Evolutionary conservation across 1,140 invertebrate species (phyloP).

Genomic region (Melanaphis sacchari): DNA sequence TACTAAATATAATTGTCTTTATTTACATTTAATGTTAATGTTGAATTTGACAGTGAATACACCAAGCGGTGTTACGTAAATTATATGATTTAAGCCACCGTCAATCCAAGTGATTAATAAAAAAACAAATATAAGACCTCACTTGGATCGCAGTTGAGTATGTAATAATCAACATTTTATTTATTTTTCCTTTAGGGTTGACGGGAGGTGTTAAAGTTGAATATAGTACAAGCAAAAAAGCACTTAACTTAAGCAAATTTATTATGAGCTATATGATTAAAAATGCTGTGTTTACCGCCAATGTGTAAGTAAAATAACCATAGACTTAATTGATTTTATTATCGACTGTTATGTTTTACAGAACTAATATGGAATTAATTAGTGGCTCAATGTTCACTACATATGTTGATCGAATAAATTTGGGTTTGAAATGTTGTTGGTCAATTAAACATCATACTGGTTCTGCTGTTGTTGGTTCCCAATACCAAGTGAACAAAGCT

Average conservation of each 20-base stretch:
- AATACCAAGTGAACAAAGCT: slow-evolving; percentile 86
- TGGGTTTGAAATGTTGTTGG: slow-evolving; percentile 90
- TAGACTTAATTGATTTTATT: slow-evolving; percentile 20
- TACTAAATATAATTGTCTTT: background rate
- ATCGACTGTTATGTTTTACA: slow-evolving; percentile 63
- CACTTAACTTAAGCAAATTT: slow-evolving; percentile 92
- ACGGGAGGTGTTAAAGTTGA: slow-evolving; percentile 88
- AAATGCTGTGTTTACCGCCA: slow-evolving; percentile 91
- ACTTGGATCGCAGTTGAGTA: no score
- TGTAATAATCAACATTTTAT: no score
- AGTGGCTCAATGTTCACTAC: slow-evolving; percentile 92
- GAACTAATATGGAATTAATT: slow-evolving; percentile 93
- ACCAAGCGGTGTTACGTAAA: background rate
- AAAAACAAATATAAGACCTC: no score
- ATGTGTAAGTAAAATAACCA: slow-evolving; percentile 79
- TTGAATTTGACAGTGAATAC: background rate
- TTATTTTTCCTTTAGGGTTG: slow-evolving; percentile 71
- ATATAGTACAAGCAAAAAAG: slow-evolving; percentile 89
- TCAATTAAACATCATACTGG: slow-evolving; percentile 86
- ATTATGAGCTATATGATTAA: slow-evolving; percentile 87
- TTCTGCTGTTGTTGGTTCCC: slow-evolving; percentile 88
- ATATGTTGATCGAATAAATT: slow-evolving; percentile 82
- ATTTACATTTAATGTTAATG: background rate
- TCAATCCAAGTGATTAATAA: no score
- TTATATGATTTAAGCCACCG: background rate